Evolutionary conservation across 2,113 vertebrate genomes (phyloP), one percentile per base, ranked within the genome.

Genomic region (Forbesichthys papilliferus): DNA sequence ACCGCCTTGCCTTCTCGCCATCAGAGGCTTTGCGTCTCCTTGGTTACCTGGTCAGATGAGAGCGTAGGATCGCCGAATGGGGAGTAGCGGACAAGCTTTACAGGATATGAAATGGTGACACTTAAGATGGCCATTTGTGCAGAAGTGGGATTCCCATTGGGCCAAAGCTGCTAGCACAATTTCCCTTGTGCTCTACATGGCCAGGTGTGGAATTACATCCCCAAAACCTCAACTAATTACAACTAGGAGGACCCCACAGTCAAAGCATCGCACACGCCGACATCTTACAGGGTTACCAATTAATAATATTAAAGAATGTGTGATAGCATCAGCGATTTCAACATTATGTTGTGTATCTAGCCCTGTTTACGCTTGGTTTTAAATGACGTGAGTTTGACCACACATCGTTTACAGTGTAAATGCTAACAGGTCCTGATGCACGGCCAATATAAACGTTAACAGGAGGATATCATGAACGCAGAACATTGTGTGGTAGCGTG

Each of bases 21-120:
- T 78, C 68, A 76, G 69, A 77, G 69, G 65, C 69, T 73, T 80
- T 74, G 54, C 64, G 69, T 85, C 70, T 75, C 79, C 74, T 78
- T 78, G 75, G 79, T 83, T 85, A 89, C 79, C 66, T 81, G 68
- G 69, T 78, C 75, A 62, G 64, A 80, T 72, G 54, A 79, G 66
- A 64, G 67, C 72, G 65, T 81, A 80, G 68, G 73, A 77, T 78
- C 77, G 73, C 59, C 55, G 60, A 49, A 47, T 2, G 62, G 20
- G 64, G 73, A 55, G 34, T 49, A 75, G 61, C 65, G 58, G 71
- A 70, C 42, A 59, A 58, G 63, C 72, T 79, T 75, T 75, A 71
- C 75, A 57, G 71, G 80, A 84, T 82, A 80, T 77, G 61, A 69
- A 81, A 53, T 71, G 62, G 61, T 64, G 48, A 55, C 62, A 55